Conservation (phyloP, 2,797 vertebrate genomes). For the Toxotes lorentzi region DNA sequence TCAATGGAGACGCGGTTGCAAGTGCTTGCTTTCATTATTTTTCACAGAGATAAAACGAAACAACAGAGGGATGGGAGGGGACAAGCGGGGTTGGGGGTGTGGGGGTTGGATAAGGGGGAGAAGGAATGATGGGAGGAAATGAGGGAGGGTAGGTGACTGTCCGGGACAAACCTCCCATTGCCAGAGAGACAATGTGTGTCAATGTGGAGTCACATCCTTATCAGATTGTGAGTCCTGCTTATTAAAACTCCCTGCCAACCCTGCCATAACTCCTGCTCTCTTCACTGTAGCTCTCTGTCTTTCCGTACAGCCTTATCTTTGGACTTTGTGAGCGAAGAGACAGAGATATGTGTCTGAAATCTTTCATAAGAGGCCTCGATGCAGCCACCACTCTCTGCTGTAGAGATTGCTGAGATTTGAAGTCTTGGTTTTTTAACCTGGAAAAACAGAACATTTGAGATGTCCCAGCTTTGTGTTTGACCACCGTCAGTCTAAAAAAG, state of each 20-base stretch:
- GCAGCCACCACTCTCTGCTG: neutral
- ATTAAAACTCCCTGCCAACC: conserved; percentile 74
- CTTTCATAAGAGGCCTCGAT: conserved; percentile 12
- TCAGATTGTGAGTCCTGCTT: conserved; percentile 85
- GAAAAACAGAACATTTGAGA: neutral
- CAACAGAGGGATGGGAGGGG: conserved; percentile 79
- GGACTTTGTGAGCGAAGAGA: conserved; percentile 23
- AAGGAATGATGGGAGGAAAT: conserved; percentile 51
- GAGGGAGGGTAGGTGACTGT: conserved; percentile 72
- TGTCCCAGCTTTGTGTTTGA: conserved; percentile 3
- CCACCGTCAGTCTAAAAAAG: conserved; percentile 9
- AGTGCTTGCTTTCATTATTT: conserved; percentile 96
- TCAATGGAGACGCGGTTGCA: conserved; percentile 91
- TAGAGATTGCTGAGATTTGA: neutral
- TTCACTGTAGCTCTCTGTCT: conserved; percentile 44
- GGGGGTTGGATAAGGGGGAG: neutral
- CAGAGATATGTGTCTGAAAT: conserved; percentile 41
- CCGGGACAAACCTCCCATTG: conserved; percentile 68
- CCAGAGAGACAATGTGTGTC: conserved; percentile 85
- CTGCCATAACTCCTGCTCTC: conserved; percentile 9
- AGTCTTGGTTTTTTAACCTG: conserved; percentile 6
- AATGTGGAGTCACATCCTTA: conserved; percentile 84
- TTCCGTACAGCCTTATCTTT: conserved; percentile 30
- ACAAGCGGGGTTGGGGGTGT: neutral
- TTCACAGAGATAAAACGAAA: conserved; percentile 91